Percentiles rank a stretch among this genome's conserved stretches.
phyloP scores from a whole-genome alignment of 1,140 invertebrate genomes.

The Drosophila hydei region DNA sequence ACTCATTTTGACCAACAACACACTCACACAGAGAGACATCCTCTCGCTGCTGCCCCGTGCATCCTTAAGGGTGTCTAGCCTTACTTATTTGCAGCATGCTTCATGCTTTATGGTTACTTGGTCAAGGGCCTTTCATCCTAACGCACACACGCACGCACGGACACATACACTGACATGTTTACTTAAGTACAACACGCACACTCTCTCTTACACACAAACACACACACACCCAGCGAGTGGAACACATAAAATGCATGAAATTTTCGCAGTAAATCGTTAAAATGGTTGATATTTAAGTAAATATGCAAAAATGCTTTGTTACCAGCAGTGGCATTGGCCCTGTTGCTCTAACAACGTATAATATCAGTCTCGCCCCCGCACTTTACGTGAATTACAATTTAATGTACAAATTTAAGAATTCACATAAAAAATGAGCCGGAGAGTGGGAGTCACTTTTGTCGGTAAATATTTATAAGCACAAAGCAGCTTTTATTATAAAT shows the following conservation, averaged over 20 bases:
- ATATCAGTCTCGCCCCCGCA: not conserved
- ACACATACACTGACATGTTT: slow-evolving; percentile 34
- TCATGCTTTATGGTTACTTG: slow-evolving; percentile 82
- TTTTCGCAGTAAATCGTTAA: slow-evolving; percentile 80
- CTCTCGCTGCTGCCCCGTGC: not conserved
- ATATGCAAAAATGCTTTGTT: slow-evolving; percentile 79
- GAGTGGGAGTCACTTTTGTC: slow-evolving; percentile 13
- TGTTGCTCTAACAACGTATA: not conserved
- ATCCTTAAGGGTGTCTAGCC: slow-evolving; percentile 75
- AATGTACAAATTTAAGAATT: slow-evolving; percentile 73
- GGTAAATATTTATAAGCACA: slow-evolving; percentile 64
- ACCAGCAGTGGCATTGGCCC: slow-evolving; percentile 44
- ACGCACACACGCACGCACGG: slow-evolving; percentile 31
- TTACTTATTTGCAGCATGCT: slow-evolving; percentile 81
- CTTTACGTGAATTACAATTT: slow-evolving; percentile 60
- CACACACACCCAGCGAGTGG: not conserved
- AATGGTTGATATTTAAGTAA: slow-evolving; percentile 78
- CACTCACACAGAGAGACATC: not conserved
- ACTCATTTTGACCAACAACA: slow-evolving; percentile 31
- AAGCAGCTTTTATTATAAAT: slow-evolving; percentile 28
- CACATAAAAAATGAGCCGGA: slow-evolving; percentile 50
- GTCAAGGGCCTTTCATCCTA: slow-evolving; percentile 75
- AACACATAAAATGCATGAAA: slow-evolving; percentile 74
- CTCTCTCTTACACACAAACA: slow-evolving; percentile 1
- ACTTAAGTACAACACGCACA: slow-evolving; percentile 42